These are phyloP conservation scores for Agrypnus murinus DNA, from an alignment of 2,888 invertebrate genomes.

Conservation along the genomic window DNA sequence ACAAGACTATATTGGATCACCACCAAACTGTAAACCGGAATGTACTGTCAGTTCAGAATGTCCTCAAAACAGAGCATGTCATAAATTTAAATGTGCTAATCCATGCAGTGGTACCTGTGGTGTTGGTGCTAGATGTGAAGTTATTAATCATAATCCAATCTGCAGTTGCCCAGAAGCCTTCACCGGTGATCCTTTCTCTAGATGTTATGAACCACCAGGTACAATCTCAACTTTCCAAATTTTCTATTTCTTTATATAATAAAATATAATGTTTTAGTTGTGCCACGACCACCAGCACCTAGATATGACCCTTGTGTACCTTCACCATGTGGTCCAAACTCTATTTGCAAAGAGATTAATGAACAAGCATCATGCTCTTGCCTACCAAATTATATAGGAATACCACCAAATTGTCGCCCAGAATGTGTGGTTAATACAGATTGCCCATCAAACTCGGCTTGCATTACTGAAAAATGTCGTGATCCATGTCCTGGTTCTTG, in stretches of 20 bases:
- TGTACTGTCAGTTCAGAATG: slow-evolving; percentile 83
- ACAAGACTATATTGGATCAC: slow-evolving; percentile 77
- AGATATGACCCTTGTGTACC: slow-evolving; percentile 74
- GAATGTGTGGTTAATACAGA: slow-evolving; percentile 83
- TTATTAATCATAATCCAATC: slow-evolving; percentile 84
- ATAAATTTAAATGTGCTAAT: slow-evolving; percentile 81
- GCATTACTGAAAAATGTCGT: slow-evolving; percentile 82
- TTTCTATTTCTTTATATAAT: neutral
- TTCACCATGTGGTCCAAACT: slow-evolving; percentile 85
- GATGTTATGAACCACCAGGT: slow-evolving; percentile 72
- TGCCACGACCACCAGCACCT: slow-evolving; percentile 59
- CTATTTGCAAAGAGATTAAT: slow-evolving; percentile 79
- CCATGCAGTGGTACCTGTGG: slow-evolving; percentile 87
- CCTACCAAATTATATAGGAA: slow-evolving; percentile 79
- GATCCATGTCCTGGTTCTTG: slow-evolving; percentile 84
- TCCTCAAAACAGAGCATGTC: slow-evolving; percentile 77
- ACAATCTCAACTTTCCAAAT: neutral
- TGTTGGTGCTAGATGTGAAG: slow-evolving; percentile 83
- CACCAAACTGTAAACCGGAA: slow-evolving; percentile 83
- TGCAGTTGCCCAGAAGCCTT: slow-evolving; percentile 85
- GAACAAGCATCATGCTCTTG: slow-evolving; percentile 82
- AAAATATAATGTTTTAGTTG: slow-evolving; percentile 1
- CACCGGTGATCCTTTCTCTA: slow-evolving; percentile 82
- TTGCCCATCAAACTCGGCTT: slow-evolving; percentile 79
- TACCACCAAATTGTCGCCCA: slow-evolving; percentile 83